Base-by-base conservation (phyloP, 2,797 vertebrate species). In the Cossypha dichroa region DNA sequence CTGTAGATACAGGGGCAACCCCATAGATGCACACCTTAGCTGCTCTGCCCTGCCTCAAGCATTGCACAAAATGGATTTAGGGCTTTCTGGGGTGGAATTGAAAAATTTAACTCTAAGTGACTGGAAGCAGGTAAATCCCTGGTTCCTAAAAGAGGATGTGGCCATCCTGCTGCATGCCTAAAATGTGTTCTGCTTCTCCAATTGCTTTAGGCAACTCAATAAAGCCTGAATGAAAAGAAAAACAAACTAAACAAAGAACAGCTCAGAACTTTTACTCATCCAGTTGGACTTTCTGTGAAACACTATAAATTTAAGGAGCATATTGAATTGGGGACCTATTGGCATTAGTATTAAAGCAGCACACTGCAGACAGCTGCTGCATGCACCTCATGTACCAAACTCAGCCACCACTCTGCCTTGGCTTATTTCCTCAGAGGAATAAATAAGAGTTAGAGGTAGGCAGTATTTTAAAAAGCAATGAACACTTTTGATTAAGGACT, bases 11-110 rank as follows among this genome's bases (percentile, higher is more conserved):
- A 69, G 26, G 14, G 5, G 3, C 5, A 12, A 56, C 19, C 28
- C 7, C 12, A 40, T 0, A 82, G 52, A 60, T 26, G 16, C 33
- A 51, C 17, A 64, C 26, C 26, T 81, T 36, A 59, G 31, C 45
- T 4, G 2, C 14, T 56, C 46, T 56, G 26, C 17, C 22, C 15
- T 1, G 0, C 11, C 3, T 13, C 3, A 4, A 9, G 21, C 29
- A 43, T 26, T 3, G 1, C 51, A 33, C 26, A 23, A 45, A 48
- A 54, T 51, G 20, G 23, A 62, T 75, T 85, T 28, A 66, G 2
- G 15, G 5, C 18, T 43, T 26, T 69, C 60, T 18, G 14, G 11
- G 3, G 21, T 38, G 33, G 55, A 73, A 87, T 20, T 41, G 11
- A 20, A 85, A 75, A 92, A 72, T 55, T 49, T 67, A 59, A 3